phyloP scores from a whole-genome alignment of 1,140 invertebrate genomes.

The Bombyx mandarina region DNA sequence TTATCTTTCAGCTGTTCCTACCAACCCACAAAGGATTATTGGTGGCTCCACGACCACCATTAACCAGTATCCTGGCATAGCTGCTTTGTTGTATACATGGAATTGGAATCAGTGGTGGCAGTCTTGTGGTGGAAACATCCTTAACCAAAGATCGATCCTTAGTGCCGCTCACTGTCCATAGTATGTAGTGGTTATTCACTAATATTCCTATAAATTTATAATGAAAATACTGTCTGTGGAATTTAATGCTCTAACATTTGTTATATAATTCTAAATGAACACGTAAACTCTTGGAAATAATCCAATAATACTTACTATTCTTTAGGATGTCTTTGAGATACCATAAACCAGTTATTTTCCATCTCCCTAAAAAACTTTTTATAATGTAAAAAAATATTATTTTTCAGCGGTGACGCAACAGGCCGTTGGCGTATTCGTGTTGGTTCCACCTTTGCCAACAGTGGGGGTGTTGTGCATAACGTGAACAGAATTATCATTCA shows the following conservation, averaged over 20 bases:
- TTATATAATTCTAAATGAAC: no score
- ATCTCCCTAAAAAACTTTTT: no score
- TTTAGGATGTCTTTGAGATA: no score
- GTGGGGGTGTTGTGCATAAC: conserved; percentile 18
- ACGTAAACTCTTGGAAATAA: no score
- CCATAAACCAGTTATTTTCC: no score
- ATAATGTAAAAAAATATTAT: no score
- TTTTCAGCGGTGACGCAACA: conserved; percentile 22
- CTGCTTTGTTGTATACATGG: conserved; percentile 20
- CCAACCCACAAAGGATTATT: conserved; percentile 23
- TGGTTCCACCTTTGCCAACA: conserved; percentile 22
- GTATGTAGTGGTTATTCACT: conserved; percentile 16
- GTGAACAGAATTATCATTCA: conserved; percentile 43
- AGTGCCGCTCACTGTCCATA: conserved; percentile 25
- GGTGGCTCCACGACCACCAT: conserved; percentile 29
- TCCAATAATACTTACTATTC: no score
- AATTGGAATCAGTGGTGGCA: conserved; percentile 13
- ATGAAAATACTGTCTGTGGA: not conserved
- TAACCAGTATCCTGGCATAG: conserved; percentile 20
- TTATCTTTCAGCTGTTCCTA: conserved; percentile 13
- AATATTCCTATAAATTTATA: not conserved
- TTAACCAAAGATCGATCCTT: conserved; percentile 24
- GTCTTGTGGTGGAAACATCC: conserved; percentile 24
- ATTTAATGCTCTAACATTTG: no score
- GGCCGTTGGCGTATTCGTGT: conserved; percentile 22